Percentiles rank a stretch among this genome's conserved stretches.
Conservation (phyloP, 2,797 vertebrate species). For the Aphelocoma californica region DNA sequence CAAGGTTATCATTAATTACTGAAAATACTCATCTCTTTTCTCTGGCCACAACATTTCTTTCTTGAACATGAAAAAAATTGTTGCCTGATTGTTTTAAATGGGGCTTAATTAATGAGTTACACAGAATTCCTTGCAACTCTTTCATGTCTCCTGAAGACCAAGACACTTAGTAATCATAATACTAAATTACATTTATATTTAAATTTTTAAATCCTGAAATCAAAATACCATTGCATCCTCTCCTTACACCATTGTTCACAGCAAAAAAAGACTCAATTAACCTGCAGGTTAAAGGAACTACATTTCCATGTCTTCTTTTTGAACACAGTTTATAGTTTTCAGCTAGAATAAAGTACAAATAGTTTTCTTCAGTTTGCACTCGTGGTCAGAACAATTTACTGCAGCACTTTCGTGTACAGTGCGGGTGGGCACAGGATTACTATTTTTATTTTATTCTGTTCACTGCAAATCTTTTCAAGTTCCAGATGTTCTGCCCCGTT, state of each 20-base stretch:
- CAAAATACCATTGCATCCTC: not conserved
- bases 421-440: not conserved
- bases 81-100: not conserved
- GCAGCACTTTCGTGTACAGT: not conserved
- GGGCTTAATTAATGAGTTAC: not conserved
- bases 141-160: not conserved
- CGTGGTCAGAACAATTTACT: not conserved
- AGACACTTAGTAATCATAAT: not conserved
- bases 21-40: not conserved
- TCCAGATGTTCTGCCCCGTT: not conserved
- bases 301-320: not conserved
- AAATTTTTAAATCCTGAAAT: not conserved
- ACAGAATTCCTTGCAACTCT: not conserved
- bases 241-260: not conserved
- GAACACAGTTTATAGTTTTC: not conserved
- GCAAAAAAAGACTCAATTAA: not conserved
- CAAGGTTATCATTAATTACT: conserved; percentile 10
- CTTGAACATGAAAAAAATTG: not conserved
- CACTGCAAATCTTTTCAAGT: not conserved
- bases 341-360: not conserved
- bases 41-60: not conserved
- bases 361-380: not conserved
- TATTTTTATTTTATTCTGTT: conserved; percentile 10
- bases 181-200: not conserved
- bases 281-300: not conserved